phyloP scores from a whole-genome alignment of 2,113 vertebrate genomes.

The Takifugu flavidus region DNA sequence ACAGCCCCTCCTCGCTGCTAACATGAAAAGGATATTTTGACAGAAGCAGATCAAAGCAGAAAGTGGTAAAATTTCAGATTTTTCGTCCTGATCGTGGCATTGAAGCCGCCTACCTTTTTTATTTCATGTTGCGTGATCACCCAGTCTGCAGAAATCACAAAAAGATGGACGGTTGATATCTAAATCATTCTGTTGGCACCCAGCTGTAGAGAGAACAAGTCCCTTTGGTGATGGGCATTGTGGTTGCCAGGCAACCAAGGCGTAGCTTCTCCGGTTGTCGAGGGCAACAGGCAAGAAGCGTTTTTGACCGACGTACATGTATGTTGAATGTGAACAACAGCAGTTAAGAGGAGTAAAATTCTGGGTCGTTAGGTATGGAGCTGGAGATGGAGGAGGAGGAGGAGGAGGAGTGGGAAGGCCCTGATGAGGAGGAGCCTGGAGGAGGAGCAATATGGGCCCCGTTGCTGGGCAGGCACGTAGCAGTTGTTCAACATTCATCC shows the following conservation, averaged over 20 bases:
- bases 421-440: background rate
- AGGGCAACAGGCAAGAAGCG: slow-evolving; percentile 33
- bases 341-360: slow-evolving; percentile 42
- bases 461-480: slow-evolving; percentile 35
- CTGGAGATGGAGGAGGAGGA: slow-evolving; percentile 9
- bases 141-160: too few relatives aligned
- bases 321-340: slow-evolving; percentile 18
- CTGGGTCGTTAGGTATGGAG: slow-evolving; percentile 8
- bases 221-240: slow-evolving; percentile 43
- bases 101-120: background rate
- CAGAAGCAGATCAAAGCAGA: slow-evolving; percentile 32
- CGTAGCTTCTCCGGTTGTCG: slow-evolving; percentile 60
- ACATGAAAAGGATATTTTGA: slow-evolving; percentile 42
- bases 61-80: background rate
- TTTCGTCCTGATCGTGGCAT: background rate
- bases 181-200: slow-evolving; percentile 14
- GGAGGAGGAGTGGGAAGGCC: background rate
- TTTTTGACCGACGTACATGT: slow-evolving; percentile 11
- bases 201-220: slow-evolving; percentile 40
- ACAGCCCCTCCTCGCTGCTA: slow-evolving; percentile 35
- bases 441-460: slow-evolving; percentile 1
- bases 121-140: too few relatives aligned
- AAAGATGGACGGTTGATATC: background rate
- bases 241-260: slow-evolving; percentile 64
- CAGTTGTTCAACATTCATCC: slow-evolving; percentile 1